Percentiles rank a stretch among this genome's conserved stretches.
phyloP scores from a whole-genome alignment of 2,797 vertebrate genomes.

The Philypnodon macrostomus region DNA sequence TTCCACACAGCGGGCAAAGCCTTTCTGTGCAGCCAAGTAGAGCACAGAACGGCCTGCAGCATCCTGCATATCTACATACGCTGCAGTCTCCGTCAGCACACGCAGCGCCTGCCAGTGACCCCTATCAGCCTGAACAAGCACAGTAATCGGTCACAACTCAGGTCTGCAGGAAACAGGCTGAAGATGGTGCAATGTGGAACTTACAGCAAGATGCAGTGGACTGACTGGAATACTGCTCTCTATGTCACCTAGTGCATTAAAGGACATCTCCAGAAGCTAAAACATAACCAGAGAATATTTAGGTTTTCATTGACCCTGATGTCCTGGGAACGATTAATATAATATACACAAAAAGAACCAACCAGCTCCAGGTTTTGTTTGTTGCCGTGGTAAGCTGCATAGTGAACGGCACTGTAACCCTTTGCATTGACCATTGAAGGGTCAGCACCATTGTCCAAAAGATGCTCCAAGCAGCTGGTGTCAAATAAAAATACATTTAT shows the following conservation, averaged over 20 bases:
- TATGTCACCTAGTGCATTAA: constrained; percentile 96
- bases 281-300: constrained; percentile 28
- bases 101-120: constrained; percentile 95
- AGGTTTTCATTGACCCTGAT: background rate
- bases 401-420: constrained; percentile 97
- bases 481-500: background rate
- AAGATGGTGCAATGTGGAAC: constrained; percentile 50
- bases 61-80: constrained; percentile 92
- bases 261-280: constrained; percentile 96
- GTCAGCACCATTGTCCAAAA: constrained; percentile 94
- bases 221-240: constrained; percentile 94
- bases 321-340: background rate
- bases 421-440: constrained; percentile 91
- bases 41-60: constrained; percentile 90
- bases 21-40: constrained; percentile 90
- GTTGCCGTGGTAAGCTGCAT: constrained; percentile 95
- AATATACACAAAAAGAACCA: constrained; percentile 33
- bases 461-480: constrained; percentile 91
- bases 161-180: constrained; percentile 3
- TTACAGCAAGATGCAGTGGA: constrained; percentile 98
- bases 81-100: constrained; percentile 90
- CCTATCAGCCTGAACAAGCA: constrained; percentile 83
- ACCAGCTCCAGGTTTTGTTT: constrained; percentile 96
- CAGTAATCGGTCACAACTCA: constrained; percentile 13
- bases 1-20: constrained; percentile 89